phyloP scores from a whole-genome alignment of 2,888 invertebrate species.

The Brachypalpus laphriformis region DNA sequence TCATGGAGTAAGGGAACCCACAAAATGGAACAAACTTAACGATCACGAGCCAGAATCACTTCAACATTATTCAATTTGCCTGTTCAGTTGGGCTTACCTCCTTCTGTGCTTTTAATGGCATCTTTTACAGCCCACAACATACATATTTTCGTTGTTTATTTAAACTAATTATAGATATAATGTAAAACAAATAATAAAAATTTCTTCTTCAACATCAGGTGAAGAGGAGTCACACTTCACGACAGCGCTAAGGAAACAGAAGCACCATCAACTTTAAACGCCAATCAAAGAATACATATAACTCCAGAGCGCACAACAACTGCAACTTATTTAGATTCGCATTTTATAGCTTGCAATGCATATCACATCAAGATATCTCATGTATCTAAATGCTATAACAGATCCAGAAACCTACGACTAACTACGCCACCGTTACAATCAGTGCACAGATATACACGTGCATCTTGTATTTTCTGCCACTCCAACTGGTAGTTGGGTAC shows the following conservation, averaged over 20 bases:
- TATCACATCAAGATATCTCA: conserved; percentile 45
- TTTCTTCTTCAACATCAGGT: background rate
- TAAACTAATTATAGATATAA: background rate
- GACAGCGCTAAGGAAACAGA: background rate
- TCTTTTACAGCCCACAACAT: background rate
- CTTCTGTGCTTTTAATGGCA: background rate
- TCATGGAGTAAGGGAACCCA: too few species aligned
- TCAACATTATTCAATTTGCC: too few species aligned
- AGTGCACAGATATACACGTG: conserved; percentile 7
- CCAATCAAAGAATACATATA: conserved; percentile 11
- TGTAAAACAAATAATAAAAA: background rate
- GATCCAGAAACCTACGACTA: conserved; percentile 19
- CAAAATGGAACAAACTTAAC: too few species aligned
- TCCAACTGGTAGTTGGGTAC: conserved; percentile 52
- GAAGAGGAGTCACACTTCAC: background rate
- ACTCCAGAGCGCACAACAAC: background rate
- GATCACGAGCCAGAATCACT: too few species aligned
- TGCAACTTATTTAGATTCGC: conserved; percentile 31
- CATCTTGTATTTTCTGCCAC: conserved; percentile 5
- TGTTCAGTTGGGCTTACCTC: too few species aligned
- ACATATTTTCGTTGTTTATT: background rate
- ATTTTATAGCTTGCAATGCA: conserved; percentile 54
- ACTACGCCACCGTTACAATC: conserved; percentile 39
- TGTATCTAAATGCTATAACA: conserved; percentile 55
- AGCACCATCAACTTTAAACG: conserved; percentile 18